A percentile compares a stretch with the other conserved stretches of the same genome.
Conservation (phyloP, 2,888 invertebrate genomes). For the Philonicus albiceps region DNA sequence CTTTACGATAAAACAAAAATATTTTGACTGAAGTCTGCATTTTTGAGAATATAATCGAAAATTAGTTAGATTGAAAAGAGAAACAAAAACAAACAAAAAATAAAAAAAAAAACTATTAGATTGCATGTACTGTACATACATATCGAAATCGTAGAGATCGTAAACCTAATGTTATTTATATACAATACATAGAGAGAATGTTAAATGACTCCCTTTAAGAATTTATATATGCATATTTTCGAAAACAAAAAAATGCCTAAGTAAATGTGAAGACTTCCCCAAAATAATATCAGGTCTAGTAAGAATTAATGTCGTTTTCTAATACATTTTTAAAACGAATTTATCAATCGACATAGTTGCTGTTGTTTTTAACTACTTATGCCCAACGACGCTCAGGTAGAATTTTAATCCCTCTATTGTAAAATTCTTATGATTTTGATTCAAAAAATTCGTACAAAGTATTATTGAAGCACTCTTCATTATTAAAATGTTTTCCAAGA, state of each 20-base stretch:
- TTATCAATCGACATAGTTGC: no score
- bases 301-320: no score
- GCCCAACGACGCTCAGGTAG: no score
- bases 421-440: no score
- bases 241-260: background rate
- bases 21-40: background rate
- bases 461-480: no score
- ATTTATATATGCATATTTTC: background rate
- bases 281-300: no score
- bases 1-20: background rate
- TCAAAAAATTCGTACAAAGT: no score
- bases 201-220: background rate
- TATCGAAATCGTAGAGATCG: background rate
- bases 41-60: background rate
- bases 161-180: background rate
- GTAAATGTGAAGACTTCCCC: background rate
- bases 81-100: no score
- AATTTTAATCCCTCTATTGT: no score
- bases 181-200: background rate
- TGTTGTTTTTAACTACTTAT: no score
- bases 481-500: no score
- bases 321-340: no score
- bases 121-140: constrained; percentile 3
- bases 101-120: background rate
- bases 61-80: background rate